Conservation (phyloP, 1,140 invertebrate species). For the Euwallacea similis region DNA sequence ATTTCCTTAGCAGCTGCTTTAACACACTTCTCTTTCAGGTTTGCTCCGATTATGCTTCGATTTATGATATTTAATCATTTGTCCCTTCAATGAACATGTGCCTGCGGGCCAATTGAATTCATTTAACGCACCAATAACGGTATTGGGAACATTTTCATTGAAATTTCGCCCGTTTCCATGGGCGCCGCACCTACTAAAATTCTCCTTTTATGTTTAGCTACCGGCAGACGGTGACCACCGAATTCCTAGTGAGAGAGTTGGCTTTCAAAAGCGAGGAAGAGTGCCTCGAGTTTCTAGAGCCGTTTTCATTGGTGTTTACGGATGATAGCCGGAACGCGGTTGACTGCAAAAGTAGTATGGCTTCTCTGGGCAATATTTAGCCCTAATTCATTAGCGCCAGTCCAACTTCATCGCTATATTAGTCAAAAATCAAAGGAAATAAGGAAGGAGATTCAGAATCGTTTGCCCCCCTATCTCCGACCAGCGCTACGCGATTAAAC, state of each 20-base stretch:
- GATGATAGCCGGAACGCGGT: constrained; percentile 71
- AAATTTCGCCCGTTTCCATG: neutral
- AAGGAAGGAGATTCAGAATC: too few species aligned
- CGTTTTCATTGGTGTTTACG: constrained; percentile 76
- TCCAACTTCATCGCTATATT: neutral
- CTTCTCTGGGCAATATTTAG: constrained; percentile 61
- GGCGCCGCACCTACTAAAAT: neutral
- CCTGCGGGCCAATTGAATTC: too few species aligned
- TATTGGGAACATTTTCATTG: too few species aligned
- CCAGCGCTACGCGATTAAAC: too few species aligned
- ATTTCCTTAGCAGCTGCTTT: neutral
- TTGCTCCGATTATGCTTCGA: neutral
- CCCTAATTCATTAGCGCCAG: constrained; percentile 4
- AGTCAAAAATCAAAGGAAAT: too few species aligned
- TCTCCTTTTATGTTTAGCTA: constrained; percentile 73
- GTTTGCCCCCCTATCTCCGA: too few species aligned
- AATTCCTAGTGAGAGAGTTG: constrained; percentile 82
- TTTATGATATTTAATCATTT: too few species aligned
- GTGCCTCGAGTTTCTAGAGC: constrained; percentile 83
- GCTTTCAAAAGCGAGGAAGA: constrained; percentile 81
- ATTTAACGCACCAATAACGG: too few species aligned
- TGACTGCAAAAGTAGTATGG: constrained; percentile 83
- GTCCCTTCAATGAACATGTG: too few species aligned
- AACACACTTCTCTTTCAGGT: constrained; percentile 11
- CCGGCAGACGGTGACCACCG: constrained; percentile 84